Evolutionary conservation across 2,113 vertebrate species (phyloP).

Genomic region (Ancistrus triradiatus): DNA sequence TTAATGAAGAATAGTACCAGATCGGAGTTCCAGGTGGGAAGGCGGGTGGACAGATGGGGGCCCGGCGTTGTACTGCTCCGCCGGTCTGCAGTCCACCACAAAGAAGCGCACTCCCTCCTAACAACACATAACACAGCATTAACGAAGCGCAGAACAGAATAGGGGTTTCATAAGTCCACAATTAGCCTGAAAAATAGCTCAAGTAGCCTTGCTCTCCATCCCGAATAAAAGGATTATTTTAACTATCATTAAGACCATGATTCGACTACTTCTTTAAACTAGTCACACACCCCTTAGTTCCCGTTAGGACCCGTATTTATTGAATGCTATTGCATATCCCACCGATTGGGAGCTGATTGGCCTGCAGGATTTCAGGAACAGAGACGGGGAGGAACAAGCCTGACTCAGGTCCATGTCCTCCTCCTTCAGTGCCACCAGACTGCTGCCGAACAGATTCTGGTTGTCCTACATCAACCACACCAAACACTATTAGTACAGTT

Average conservation of each 20-base stretch:
- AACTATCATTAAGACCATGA: too few relatives aligned
- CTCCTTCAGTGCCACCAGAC: constrained; percentile 90
- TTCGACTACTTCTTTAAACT: too few relatives aligned
- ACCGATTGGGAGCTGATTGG: constrained; percentile 92
- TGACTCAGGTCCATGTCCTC: constrained; percentile 95
- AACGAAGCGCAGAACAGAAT: too few relatives aligned
- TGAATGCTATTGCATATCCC: constrained; percentile 45
- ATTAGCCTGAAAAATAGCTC: too few relatives aligned
- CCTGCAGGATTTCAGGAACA: constrained; percentile 95
- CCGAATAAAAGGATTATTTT: too few relatives aligned
- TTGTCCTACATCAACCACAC: constrained; percentile 74
- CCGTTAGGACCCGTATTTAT: neutral
- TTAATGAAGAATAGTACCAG: constrained; percentile 68
- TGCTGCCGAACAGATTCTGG: constrained; percentile 94
- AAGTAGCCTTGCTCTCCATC: too few relatives aligned
- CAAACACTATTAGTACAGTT: neutral
- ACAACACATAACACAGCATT: neutral
- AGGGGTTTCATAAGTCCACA: too few relatives aligned
- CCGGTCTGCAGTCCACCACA: constrained; percentile 95
- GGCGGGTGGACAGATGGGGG: constrained; percentile 95
- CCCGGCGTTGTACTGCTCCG: constrained; percentile 96
- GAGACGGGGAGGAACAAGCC: constrained; percentile 90
- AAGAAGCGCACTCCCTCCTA: constrained; percentile 97
- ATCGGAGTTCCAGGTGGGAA: constrained; percentile 97
- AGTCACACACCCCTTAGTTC: too few relatives aligned